phyloP scores from a whole-genome alignment of 1,140 invertebrate genomes.

The Drosophila sucinea region DNA sequence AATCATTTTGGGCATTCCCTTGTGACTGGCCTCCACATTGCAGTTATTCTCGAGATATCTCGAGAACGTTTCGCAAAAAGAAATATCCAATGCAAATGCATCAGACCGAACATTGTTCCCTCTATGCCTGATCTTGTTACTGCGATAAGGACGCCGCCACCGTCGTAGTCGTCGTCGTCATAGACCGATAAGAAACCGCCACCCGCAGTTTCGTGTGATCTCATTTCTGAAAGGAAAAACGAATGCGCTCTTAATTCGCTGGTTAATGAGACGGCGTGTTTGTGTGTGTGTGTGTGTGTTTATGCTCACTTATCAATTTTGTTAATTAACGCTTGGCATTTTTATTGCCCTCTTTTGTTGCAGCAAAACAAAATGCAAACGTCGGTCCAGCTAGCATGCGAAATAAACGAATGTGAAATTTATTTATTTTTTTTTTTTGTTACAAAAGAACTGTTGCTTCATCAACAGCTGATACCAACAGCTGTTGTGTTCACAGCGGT shows the following conservation, averaged over 20 bases:
- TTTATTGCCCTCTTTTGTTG: conserved; percentile 8
- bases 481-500: neutral
- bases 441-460: too few species aligned
- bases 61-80: neutral
- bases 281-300: neutral
- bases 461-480: conserved; percentile 7
- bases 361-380: conserved; percentile 13
- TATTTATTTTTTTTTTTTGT: too few species aligned
- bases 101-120: neutral
- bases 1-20: neutral
- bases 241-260: neutral
- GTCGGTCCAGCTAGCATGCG: neutral
- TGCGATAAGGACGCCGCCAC: too few species aligned
- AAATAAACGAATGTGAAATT: neutral
- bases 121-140: too few species aligned
- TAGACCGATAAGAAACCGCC: neutral
- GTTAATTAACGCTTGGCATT: conserved; percentile 16
- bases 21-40: too few species aligned
- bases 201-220: conserved; percentile 9
- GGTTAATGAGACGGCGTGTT: neutral
- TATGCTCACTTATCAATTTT: conserved; percentile 1
- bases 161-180: too few species aligned
- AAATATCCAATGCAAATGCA: conserved; percentile 15
- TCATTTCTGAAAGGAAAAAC: neutral
- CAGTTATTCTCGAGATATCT: neutral